Evolutionary conservation across 2,797 vertebrate species (phyloP).

Genomic region (Delichon dasypus): DNA sequence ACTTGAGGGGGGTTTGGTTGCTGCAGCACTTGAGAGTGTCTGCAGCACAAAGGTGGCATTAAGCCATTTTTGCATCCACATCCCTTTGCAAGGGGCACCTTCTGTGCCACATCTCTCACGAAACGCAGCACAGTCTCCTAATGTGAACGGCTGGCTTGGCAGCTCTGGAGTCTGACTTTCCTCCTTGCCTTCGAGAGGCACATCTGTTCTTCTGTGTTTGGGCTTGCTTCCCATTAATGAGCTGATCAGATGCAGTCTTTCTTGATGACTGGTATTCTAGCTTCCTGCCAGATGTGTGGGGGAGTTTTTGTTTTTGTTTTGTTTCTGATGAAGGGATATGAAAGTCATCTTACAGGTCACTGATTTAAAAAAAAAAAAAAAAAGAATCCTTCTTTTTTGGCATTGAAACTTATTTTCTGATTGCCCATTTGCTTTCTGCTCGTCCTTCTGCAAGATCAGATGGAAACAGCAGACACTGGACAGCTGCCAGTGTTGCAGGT

Average conservation of each 20-base stretch:
- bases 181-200: constrained; percentile 27
- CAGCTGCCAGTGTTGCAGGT: constrained; percentile 18
- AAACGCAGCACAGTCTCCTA: background rate
- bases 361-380: background rate
- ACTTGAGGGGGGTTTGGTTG: background rate
- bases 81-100: background rate
- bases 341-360: background rate
- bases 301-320: constrained; percentile 29
- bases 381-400: background rate
- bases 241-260: constrained; percentile 43
- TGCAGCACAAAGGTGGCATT: constrained; percentile 14
- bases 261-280: constrained; percentile 23
- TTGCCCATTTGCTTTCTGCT: background rate
- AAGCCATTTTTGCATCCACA: constrained; percentile 20
- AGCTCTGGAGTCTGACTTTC: constrained; percentile 7
- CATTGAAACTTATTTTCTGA: background rate
- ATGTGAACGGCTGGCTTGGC: background rate
- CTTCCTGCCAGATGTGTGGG: constrained; percentile 53
- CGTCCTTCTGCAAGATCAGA: background rate
- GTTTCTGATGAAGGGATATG: constrained; percentile 7
- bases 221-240: constrained; percentile 50
- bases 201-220: constrained; percentile 3
- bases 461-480: background rate
- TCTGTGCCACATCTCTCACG: background rate
- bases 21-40: background rate